Percentiles rank a stretch among this genome's conserved stretches.
Conservation (phyloP, 2,888 invertebrate genomes). For the Agonopterix alstromeriana region DNA sequence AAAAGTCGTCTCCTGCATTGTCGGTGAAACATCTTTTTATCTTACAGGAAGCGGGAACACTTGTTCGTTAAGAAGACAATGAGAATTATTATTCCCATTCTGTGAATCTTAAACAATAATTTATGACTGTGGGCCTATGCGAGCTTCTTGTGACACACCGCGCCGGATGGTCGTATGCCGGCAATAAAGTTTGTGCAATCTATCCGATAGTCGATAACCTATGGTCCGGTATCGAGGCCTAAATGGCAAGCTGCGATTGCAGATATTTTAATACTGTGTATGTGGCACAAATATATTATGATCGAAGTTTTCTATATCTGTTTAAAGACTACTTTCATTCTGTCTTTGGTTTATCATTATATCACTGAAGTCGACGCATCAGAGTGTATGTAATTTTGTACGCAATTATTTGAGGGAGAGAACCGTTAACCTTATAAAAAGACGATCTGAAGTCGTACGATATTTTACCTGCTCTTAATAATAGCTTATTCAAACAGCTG, state of each 20-base stretch:
- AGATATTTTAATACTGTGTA: conserved; percentile 17
- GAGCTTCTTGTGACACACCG: conserved; percentile 23
- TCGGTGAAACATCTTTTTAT: conserved; percentile 7
- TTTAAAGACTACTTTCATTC: conserved; percentile 1
- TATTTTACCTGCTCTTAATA: conserved; percentile 59
- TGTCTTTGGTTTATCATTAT: not conserved
- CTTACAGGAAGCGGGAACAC: conserved; percentile 12
- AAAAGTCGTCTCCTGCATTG: conserved; percentile 3
- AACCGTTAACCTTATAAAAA: conserved; percentile 19
- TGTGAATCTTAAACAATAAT: conserved; percentile 10
- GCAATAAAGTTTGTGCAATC: conserved; percentile 30
- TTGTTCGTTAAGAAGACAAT: conserved; percentile 12
- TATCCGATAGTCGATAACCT: conserved; percentile 40
- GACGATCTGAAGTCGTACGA: conserved; percentile 31
- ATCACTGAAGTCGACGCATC: not conserved
- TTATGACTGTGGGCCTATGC: conserved; percentile 13
- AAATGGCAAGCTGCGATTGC: conserved; percentile 29
- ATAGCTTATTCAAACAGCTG: conserved; percentile 52
- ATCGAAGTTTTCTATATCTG: conserved; percentile 6
- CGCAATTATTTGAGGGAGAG: no score
- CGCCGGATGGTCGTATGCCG: conserved; percentile 17
- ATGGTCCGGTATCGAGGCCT: conserved; percentile 28
- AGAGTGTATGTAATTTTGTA: no score
- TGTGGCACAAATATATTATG: conserved; percentile 6
- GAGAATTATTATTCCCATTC: conserved; percentile 11